Evolutionary conservation across 2,113 vertebrate genomes (phyloP).

Genomic region (Sebastes schlegelii): DNA sequence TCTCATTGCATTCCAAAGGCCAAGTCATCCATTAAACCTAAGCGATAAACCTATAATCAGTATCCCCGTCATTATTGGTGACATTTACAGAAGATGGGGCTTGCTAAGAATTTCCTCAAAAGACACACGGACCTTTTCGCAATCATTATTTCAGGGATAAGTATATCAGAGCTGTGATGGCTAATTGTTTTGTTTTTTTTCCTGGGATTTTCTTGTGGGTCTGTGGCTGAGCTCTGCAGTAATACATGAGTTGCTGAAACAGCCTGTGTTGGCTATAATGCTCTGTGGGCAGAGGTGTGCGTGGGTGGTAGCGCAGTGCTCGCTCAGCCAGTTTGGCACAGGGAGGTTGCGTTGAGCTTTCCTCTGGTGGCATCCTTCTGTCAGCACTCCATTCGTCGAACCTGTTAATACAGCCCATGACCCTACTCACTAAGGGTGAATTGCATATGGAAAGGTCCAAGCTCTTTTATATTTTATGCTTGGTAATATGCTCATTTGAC

Average conservation of each 20-base stretch:
- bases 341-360: slow-evolving; percentile 58
- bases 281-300: slow-evolving; percentile 77
- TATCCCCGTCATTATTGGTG: slow-evolving; percentile 27
- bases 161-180: neutral
- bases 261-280: slow-evolving; percentile 63
- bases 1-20: slow-evolving; percentile 18
- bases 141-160: neutral
- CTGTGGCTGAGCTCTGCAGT: slow-evolving; percentile 45
- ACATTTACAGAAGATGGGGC: slow-evolving; percentile 39
- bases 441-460: neutral
- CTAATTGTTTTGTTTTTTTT: slow-evolving; percentile 3
- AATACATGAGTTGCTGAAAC: slow-evolving; percentile 67
- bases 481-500: slow-evolving; percentile 20
- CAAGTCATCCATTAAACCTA: slow-evolving; percentile 19
- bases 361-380: slow-evolving; percentile 74
- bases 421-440: slow-evolving; percentile 3
- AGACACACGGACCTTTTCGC: neutral
- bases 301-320: slow-evolving; percentile 71
- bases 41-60: slow-evolving; percentile 40
- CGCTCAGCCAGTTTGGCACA: slow-evolving; percentile 78
- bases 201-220: slow-evolving; percentile 12
- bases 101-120: slow-evolving; percentile 11
- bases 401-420: slow-evolving; percentile 42
- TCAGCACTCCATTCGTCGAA: slow-evolving; percentile 52
- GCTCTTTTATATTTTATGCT: slow-evolving; percentile 13